Percentiles rank a stretch among this genome's conserved stretches.
These are phyloP conservation scores for Mormyrus lacerda DNA, from an alignment of 2,113 vertebrate genomes.

Conservation along the genomic window DNA sequence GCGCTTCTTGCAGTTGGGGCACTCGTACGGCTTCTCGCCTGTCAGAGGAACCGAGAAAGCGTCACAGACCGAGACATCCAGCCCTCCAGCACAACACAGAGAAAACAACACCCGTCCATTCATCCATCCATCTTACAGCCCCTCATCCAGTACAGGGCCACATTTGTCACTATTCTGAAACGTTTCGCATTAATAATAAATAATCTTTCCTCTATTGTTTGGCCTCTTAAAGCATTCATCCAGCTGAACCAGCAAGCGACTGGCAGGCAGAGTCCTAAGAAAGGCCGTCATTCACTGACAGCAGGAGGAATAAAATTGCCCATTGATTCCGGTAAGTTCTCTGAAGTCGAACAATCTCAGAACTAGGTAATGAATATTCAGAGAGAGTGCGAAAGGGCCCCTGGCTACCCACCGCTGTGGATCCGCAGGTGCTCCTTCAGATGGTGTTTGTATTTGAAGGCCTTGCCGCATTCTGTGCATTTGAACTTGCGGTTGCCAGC, in stretches of 20 bases:
- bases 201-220: neutral
- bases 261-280: neutral
- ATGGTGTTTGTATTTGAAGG: conserved; percentile 99
- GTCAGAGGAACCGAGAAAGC: conserved; percentile 14
- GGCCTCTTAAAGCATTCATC: conserved; percentile 12
- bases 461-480: conserved; percentile 99
- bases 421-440: conserved; percentile 99
- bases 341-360: conserved; percentile 24
- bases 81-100: neutral
- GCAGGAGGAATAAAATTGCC: conserved; percentile 19
- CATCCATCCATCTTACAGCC: neutral
- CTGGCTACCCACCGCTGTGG: conserved; percentile 87
- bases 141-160: neutral
- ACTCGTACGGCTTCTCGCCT: conserved; percentile 99
- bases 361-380: conserved; percentile 44
- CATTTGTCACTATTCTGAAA: neutral
- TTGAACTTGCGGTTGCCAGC: conserved; percentile 99
- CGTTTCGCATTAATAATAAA: neutral
- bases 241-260: neutral
- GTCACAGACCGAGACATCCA: neutral
- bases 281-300: conserved; percentile 31
- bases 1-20: conserved; percentile 99
- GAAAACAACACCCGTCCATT: neutral
- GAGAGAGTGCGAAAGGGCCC: conserved; percentile 32
- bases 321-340: conserved; percentile 28